phyloP scores from a whole-genome alignment of 2,888 invertebrate genomes.

The Napeogenes sylphis region DNA sequence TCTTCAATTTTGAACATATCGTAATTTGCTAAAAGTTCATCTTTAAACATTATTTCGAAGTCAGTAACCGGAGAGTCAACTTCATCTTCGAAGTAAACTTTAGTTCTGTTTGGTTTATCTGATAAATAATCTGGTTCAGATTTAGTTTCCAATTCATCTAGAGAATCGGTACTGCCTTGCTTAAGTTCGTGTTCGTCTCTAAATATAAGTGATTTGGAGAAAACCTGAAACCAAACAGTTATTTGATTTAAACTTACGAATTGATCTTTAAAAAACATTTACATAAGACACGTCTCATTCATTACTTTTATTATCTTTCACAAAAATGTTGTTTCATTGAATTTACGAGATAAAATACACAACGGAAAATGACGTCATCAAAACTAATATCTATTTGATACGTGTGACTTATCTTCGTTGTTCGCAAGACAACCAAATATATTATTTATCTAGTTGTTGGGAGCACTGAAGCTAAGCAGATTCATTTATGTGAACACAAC shows the following conservation, averaged over 20 bases:
- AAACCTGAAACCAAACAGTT: conserved; percentile 57
- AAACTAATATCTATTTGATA: too few species aligned
- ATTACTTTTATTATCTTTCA: too few species aligned
- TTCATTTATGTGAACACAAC: too few species aligned
- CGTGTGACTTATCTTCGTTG: too few species aligned
- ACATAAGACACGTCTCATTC: too few species aligned
- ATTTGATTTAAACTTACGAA: conserved; percentile 2
- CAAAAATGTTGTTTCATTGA: too few species aligned
- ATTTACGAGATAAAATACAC: too few species aligned
- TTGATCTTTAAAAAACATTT: too few species aligned
- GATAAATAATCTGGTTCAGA: conserved; percentile 66
- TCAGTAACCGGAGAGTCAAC: conserved; percentile 71
- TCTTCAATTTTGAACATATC: conserved; percentile 74
- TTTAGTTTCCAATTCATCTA: conserved; percentile 68
- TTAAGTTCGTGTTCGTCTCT: conserved; percentile 68
- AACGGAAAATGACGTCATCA: too few species aligned
- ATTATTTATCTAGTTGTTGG: too few species aligned
- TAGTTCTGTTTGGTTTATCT: conserved; percentile 66
- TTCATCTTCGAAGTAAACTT: conserved; percentile 74
- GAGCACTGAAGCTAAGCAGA: too few species aligned
- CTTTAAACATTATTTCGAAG: conserved; percentile 76
- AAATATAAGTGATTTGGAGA: conserved; percentile 73
- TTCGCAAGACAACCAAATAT: too few species aligned
- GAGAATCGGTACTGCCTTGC: conserved; percentile 51
- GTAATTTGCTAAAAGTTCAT: conserved; percentile 60